phyloP scores from a whole-genome alignment of 2,113 vertebrate genomes.

The Myocastor coypus region DNA sequence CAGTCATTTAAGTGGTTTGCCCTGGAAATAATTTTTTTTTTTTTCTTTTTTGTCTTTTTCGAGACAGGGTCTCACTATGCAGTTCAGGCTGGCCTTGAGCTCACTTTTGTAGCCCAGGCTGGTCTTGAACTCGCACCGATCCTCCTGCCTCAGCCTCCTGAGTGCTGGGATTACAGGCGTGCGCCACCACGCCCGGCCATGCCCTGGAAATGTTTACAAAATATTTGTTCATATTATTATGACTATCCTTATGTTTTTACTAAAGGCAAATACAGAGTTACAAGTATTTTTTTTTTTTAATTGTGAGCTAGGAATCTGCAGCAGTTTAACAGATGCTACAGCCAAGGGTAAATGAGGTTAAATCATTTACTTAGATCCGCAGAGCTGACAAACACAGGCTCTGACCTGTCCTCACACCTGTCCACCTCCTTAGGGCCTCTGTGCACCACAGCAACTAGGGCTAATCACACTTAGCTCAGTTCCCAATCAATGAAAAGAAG shows the following conservation, averaged over 20 bases:
- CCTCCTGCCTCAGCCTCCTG: too few species aligned
- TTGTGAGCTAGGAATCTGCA: background rate
- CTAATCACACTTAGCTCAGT: background rate
- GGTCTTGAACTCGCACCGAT: too few species aligned
- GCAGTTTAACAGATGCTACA: background rate
- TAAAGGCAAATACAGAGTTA: too few species aligned
- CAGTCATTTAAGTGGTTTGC: background rate
- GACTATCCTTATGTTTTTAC: background rate
- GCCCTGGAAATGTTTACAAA: background rate
- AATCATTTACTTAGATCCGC: background rate
- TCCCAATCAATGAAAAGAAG: background rate
- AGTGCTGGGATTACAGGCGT: too few species aligned
- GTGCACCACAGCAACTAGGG: accelerated
- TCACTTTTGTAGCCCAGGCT: too few species aligned
- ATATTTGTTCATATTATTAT: background rate
- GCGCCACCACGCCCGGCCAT: too few species aligned
- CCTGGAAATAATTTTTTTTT: too few species aligned
- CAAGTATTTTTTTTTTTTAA: background rate
- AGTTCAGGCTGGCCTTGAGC: too few species aligned
- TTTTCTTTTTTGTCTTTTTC: too few species aligned
- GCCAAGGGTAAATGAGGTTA: background rate
- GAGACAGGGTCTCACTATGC: too few species aligned
- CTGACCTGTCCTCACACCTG: background rate
- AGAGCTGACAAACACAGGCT: background rate
- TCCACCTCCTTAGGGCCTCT: background rate